Conservation (phyloP, 2,113 vertebrate species). For the Myiozetetes cayanensis region DNA sequence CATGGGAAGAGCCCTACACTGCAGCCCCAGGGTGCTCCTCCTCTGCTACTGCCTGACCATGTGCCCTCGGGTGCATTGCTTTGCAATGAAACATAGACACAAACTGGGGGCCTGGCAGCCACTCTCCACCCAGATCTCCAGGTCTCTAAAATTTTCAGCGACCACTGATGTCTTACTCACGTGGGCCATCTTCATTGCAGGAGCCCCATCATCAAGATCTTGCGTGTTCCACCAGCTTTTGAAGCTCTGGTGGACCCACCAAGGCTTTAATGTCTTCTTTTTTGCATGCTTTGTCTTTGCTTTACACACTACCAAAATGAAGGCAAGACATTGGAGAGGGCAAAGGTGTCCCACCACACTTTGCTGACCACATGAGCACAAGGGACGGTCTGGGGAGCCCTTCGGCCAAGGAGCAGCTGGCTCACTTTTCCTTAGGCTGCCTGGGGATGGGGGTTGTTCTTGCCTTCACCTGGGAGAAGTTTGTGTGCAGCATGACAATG, state of each 20-base stretch:
- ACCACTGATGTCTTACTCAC: neutral
- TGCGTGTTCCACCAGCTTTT: neutral
- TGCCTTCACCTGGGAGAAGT: neutral
- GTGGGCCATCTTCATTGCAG: neutral
- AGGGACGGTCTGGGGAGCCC: neutral
- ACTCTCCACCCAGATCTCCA: neutral
- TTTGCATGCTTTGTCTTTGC: accelerated
- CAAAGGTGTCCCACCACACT: accelerated
- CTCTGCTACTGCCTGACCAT: neutral
- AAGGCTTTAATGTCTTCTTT: neutral
- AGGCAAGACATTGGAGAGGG: neutral
- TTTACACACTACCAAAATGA: neutral
- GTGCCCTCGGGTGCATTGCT: accelerated
- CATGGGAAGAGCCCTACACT: neutral
- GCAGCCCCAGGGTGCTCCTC: neutral
- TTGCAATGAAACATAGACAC: neutral
- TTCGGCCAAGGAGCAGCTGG: neutral
- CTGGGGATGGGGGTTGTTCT: neutral
- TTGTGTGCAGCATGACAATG: neutral
- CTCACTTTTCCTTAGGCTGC: neutral
- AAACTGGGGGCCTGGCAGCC: neutral
- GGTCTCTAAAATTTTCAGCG: neutral
- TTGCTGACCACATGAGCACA: neutral
- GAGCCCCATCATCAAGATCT: neutral
- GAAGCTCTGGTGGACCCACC: accelerated